phyloP scores from a whole-genome alignment of 2,797 vertebrate genomes.

The Rhinoraja longicauda region DNA sequence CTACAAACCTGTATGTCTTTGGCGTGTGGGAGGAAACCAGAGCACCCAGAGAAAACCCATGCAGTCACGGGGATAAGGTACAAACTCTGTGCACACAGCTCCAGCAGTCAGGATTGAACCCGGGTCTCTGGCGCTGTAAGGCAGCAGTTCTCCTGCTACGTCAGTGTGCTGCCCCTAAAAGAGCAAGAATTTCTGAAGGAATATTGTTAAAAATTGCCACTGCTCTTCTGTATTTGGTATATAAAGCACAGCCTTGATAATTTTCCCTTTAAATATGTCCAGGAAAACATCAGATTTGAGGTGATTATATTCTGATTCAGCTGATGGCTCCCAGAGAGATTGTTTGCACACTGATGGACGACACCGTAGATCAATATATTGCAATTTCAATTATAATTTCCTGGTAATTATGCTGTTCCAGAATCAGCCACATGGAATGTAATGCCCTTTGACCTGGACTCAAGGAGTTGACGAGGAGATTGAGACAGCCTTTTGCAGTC shows the following conservation, averaged over 20 bases:
- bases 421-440: neutral
- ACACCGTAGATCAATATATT: neutral
- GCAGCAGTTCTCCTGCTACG: no score
- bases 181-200: neutral
- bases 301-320: neutral
- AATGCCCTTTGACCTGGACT: neutral
- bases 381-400: neutral
- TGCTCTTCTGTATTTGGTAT: neutral
- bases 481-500: neutral
- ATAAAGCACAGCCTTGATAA: neutral
- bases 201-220: neutral
- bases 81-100: no score
- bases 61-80: no score
- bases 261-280: neutral
- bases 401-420: neutral
- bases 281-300: neutral
- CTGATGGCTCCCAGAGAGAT: no score
- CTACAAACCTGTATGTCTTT: no score
- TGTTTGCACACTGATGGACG: no score
- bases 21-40: no score
- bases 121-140: no score
- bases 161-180: neutral
- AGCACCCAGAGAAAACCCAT: no score
- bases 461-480: neutral
- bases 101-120: no score